Percentiles rank a stretch among this genome's conserved stretches.
These are phyloP conservation scores for Darevskia mixta DNA, from an alignment of 2,797 vertebrate species.

Conservation along the genomic window DNA sequence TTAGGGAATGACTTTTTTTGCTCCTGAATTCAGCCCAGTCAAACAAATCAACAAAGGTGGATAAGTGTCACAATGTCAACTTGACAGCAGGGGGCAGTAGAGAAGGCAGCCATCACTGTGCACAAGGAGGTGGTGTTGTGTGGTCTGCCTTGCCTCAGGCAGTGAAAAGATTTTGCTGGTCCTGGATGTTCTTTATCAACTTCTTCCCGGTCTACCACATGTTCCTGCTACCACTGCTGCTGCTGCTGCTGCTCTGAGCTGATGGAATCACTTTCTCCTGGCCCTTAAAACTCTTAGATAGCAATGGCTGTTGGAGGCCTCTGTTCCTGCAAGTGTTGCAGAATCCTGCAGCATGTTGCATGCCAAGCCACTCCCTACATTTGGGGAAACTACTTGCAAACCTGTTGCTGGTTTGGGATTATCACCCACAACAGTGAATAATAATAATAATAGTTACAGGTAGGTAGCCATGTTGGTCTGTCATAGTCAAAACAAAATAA, in stretches of 20 bases:
- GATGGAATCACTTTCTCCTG: not conserved
- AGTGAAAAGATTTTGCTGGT: not conserved
- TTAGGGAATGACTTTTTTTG: not conserved
- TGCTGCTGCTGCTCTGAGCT: not conserved
- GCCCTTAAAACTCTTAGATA: not conserved
- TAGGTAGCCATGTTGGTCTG: no score
- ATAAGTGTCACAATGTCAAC: no score
- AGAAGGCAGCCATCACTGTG: not conserved
- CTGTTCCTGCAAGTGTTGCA: no score
- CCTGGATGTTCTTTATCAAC: not conserved
- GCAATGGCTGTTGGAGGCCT: not conserved
- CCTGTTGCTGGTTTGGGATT: no score
- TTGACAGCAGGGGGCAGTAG: no score
- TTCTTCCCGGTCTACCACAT: not conserved
- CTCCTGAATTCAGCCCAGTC: not conserved
- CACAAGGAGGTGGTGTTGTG: not conserved
- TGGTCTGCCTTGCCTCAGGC: not conserved
- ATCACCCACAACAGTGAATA: no score
- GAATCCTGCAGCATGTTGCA: not conserved
- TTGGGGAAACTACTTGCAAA: no score
- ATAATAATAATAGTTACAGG: no score
- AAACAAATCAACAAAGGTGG: not conserved
- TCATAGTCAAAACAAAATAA: no score
- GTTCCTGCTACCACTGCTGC: not conserved
- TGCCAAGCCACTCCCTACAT: no score